Conservation (phyloP, 2,797 vertebrate species). For the Enteromius thamalakanensis region DNA sequence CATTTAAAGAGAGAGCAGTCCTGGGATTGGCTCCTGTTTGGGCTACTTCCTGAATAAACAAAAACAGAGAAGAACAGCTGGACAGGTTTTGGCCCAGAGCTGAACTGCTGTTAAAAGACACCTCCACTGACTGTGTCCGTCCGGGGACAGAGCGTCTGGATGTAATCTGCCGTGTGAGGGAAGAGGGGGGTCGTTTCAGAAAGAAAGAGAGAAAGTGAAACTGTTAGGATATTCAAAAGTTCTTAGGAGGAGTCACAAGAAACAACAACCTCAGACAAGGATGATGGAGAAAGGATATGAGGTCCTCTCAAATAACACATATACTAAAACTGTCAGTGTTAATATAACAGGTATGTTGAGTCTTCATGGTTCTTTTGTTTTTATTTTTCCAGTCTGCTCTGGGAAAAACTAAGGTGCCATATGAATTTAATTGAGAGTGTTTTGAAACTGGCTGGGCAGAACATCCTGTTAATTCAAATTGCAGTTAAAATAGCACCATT, state of each 20-base stretch:
- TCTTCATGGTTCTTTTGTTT: neutral
- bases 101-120: constrained; percentile 38
- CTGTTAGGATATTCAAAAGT: constrained; percentile 29
- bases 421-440: neutral
- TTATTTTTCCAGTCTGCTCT: neutral
- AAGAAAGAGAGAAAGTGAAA: constrained; percentile 60
- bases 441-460: neutral
- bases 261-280: constrained; percentile 36
- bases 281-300: constrained; percentile 65
- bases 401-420: neutral
- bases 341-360: constrained; percentile 65
- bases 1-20: constrained; percentile 44
- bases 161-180: constrained; percentile 48
- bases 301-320: constrained; percentile 59
- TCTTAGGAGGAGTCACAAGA: constrained; percentile 23
- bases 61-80: constrained; percentile 50
- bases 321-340: constrained; percentile 56
- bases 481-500: neutral
- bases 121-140: constrained; percentile 8
- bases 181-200: constrained; percentile 42
- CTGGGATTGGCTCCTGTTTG: constrained; percentile 69
- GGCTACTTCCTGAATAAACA: constrained; percentile 74
- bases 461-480: neutral
- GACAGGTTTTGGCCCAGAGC: constrained; percentile 41
- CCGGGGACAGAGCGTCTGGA: constrained; percentile 11